Base-by-base conservation (phyloP, 2,113 vertebrate genomes). In the Pseudopipra pipra region DNA sequence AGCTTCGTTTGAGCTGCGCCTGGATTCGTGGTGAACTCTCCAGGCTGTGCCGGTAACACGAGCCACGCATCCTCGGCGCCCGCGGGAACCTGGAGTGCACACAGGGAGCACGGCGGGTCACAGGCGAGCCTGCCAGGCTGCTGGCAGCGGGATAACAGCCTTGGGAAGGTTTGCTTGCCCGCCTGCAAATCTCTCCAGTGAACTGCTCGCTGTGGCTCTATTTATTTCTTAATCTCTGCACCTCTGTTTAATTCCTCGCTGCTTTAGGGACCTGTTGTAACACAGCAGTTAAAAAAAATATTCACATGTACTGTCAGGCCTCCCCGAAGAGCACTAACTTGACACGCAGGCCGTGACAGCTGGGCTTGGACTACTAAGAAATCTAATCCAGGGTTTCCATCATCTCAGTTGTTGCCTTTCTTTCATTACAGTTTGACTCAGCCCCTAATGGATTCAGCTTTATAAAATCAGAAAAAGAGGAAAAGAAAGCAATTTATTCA, bases 241-340 rank as follows among this genome's bases (percentile, higher is more conserved):
- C 89, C 67, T 79, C 80, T 95, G 75, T 95, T 97, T 97, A 97
- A 96, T 97, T 98, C 95, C 78, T 96, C 51, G 54, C 85, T 93
- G 89, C 96, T 97, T 95, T 71, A 94, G 96, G 97, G 89, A 95
- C 85, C 44, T 97, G 72, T 96, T 97, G 93, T 94, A 97, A 92
- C 75, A 70, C 61, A 93, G 95, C 87, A 95, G 94, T 95, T 97
- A 90, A 96, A 96, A 92, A 97, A 98, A 98, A 97, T 91, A 98
- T 98, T 97, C 98, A 96, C 93, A 93, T 90, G 95, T 98, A 98
- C 98, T 97, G 98, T 97, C 74, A 80, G 96, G 93, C 86, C 96
- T 98, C 98, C 98, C 98, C 95, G 95, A 98, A 98, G 98, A 98
- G 97, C 98, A 97, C 97, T 97, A 98, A 98, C 98, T 98, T 98